Evolutionary conservation across 2,797 vertebrate genomes (phyloP), one percentile per base, ranked within the genome.

Genomic region (Poeciliopsis infans): DNA sequence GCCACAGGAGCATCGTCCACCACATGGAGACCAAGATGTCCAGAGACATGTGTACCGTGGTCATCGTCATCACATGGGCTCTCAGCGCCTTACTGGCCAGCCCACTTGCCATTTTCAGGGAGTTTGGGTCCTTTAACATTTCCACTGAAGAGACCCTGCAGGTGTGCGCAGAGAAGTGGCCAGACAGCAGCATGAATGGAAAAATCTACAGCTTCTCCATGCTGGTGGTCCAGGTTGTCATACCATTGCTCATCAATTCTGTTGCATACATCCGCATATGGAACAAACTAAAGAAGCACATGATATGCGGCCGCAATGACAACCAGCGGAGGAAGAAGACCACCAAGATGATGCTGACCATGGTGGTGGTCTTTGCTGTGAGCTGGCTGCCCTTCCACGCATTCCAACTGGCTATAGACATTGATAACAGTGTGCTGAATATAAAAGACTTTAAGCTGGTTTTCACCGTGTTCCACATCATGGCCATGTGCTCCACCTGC

Each of bases 401-500:
- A 0, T 99, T 99, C 90, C 98, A 99, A 82, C 88, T 99, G 15
- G 97, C 97, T 0, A 96, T 96, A 4, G 98, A 99, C 94, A 97
- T 99, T 36, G 96, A 99, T 91, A 97, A 91, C 91, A 95, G 94
- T 0, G 94, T 98, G 69, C 85, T 96, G 59, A 93, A 96, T 76
- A 95, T 98, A 94, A 96, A 96, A 82, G 97, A 99, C 86, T 99
- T 98, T 86, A 97, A 97, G 86, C 94, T 99, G 82, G 96, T 99
- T 78, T 99, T 98, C 93, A 99, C 97, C 0, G 93, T 96, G 77
- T 97, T 98, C 86, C 98, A 99, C 1, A 96, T 99, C 28, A 90
- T 98, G 10, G 97, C 98, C 7, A 99, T 99, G 98, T 98, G 97
- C 88, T 98, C 97, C 0, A 98, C 97, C 0, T 99, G 97, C 66